A percentile compares a stretch with the other conserved stretches of the same genome.
Conservation (phyloP, 2,113 vertebrate species). For the Dipodomys merriami region DNA sequence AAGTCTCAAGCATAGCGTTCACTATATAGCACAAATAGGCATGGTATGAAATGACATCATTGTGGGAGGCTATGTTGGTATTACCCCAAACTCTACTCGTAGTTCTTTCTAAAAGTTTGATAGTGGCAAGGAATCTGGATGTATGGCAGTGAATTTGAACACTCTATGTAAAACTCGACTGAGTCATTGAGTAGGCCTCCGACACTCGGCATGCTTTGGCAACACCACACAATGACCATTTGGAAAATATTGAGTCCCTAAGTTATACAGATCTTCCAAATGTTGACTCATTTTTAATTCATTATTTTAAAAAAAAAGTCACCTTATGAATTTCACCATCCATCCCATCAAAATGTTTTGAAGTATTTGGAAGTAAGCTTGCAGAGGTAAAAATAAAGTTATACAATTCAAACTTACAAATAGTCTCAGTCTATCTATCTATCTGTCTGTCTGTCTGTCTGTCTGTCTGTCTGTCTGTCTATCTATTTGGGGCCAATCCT, state of each 20-base stretch:
- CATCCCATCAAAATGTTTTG: neutral
- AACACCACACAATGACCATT: neutral
- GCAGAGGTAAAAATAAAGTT: neutral
- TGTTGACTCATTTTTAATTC: neutral
- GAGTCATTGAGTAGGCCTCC: neutral
- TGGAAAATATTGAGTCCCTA: constrained; percentile 41
- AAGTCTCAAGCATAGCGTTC: neutral
- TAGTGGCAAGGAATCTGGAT: neutral
- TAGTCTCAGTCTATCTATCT: neutral
- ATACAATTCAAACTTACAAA: neutral
- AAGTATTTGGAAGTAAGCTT: neutral
- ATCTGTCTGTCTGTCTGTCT: too few relatives aligned
- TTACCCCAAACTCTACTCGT: neutral
- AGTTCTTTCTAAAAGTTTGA: neutral
- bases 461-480: too few relatives aligned
- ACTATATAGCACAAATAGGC: neutral
- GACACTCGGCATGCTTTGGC: neutral
- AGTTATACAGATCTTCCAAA: neutral
- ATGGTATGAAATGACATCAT: neutral
- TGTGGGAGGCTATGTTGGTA: neutral
- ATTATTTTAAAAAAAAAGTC: constrained; percentile 10
- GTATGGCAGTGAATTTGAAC: neutral
- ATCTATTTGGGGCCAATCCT: too few relatives aligned
- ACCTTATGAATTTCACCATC: neutral
- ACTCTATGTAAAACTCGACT: neutral